Evolutionary conservation across 2,888 invertebrate species (phyloP).

Genomic region (Oasisia sp.): DNA sequence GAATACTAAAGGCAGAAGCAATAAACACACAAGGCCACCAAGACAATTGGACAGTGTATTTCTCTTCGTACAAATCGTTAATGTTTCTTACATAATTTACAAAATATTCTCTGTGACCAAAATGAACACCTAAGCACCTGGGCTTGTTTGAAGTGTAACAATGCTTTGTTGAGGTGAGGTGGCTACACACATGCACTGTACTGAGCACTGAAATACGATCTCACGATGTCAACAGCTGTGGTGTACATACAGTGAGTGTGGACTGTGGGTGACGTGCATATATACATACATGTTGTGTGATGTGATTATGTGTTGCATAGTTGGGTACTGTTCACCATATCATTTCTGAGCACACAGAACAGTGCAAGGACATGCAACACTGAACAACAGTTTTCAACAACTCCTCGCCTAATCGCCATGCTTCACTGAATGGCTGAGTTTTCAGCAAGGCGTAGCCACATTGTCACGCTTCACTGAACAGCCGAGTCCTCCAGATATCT

Average conservation of each 20-base stretch:
- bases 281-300: not conserved
- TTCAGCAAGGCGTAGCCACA: not conserved
- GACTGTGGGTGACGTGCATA: not conserved
- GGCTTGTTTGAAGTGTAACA: not conserved
- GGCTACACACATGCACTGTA: not conserved
- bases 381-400: not conserved
- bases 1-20: too few relatives aligned
- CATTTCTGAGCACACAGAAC: not conserved
- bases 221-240: not conserved
- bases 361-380: not conserved
- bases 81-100: not conserved
- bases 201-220: not conserved
- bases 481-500: not conserved
- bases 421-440: not conserved
- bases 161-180: not conserved
- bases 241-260: not conserved
- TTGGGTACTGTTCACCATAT: not conserved
- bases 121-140: not conserved
- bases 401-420: not conserved
- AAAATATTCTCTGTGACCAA: not conserved
- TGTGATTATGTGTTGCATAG: not conserved
- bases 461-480: not conserved
- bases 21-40: not conserved
- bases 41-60: not conserved
- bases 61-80: not conserved